These are phyloP conservation scores for Semotilus atromaculatus DNA, from an alignment of 2,797 vertebrate genomes.

Conservation along the genomic window DNA sequence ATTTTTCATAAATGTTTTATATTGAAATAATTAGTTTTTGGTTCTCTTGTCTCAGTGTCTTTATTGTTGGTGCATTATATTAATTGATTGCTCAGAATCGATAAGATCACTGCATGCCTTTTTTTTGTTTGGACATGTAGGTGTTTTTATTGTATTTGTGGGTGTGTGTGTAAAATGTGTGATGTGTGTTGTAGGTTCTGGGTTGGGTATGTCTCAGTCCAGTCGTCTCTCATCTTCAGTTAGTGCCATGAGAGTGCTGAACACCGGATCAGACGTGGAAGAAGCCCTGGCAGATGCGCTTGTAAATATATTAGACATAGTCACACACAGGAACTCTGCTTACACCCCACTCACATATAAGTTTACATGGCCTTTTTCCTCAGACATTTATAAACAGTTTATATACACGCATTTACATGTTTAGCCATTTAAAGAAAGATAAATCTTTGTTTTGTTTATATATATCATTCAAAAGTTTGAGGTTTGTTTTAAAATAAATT, in stretches of 20 bases:
- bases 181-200: constrained; percentile 76
- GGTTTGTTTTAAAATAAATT: background rate
- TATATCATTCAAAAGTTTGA: background rate
- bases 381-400: background rate
- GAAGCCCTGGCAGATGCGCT: constrained; percentile 95
- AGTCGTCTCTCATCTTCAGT: constrained; percentile 93
- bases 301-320: constrained; percentile 74
- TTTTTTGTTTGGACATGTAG: background rate
- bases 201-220: constrained; percentile 91
- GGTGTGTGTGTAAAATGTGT: constrained; percentile 28
- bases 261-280: constrained; percentile 95
- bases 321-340: background rate
- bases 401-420: too few species aligned
- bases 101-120: constrained; percentile 30
- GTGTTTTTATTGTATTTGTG: constrained; percentile 22
- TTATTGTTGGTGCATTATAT: background rate
- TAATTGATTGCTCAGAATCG: background rate
- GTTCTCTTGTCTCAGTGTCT: background rate
- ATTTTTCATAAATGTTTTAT: background rate
- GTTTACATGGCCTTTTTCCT: background rate
- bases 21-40: background rate
- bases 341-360: background rate
- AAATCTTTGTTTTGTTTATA: background rate
- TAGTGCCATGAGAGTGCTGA: constrained; percentile 95
- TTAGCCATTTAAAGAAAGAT: background rate